Evolutionary conservation across 2,888 invertebrate species (phyloP), one percentile per base, ranked within the genome.

Genomic region (Erebia palarica): DNA sequence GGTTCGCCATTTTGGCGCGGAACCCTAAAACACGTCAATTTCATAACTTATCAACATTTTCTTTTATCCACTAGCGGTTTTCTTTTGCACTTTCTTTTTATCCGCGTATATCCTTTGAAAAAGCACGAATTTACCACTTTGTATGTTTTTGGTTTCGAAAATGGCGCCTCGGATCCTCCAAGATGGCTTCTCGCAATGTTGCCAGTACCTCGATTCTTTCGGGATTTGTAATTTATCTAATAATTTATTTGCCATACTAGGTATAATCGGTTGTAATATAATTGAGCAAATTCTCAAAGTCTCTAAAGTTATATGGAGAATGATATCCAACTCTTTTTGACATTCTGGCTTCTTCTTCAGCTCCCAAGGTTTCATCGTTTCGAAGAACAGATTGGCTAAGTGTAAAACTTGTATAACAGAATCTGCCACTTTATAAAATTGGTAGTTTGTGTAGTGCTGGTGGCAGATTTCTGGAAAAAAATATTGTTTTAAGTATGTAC

Each of bases 291-390:
- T 95, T 78, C 99, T 94, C 59, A 98, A 87, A 0, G 96, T 96
- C 89, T 99, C 99, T 91, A 99, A 93, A 27, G 97, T 96, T 60
- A 99, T 87, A 82, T 97, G 96, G 70, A 99, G 93, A 65, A 98
- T 95, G 16, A 95, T 95, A 80, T 96, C 94, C 1, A 98, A 87
- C 79, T 95, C 93, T 59, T 94, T 91, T 65, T 94, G 93, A 27
- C 92, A 85, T 59, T 94, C 90, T 0, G 92, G 87, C 11, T 92
- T 84, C 81, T 97, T 96, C 68, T 94, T 95, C 72, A 99, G 92
- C 77, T 96, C 95, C 99, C 99, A 99, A 0, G 99, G 99, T 84
- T 96, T 96, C 78, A 96, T 94, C 4, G 95, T 92, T 82, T 99
- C 97, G 80, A 99, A 96, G 94, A 98, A 97, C 73, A 95, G 91